phyloP scores from a whole-genome alignment of 1,140 invertebrate genomes.

The Belonocnema kinseyi region DNA sequence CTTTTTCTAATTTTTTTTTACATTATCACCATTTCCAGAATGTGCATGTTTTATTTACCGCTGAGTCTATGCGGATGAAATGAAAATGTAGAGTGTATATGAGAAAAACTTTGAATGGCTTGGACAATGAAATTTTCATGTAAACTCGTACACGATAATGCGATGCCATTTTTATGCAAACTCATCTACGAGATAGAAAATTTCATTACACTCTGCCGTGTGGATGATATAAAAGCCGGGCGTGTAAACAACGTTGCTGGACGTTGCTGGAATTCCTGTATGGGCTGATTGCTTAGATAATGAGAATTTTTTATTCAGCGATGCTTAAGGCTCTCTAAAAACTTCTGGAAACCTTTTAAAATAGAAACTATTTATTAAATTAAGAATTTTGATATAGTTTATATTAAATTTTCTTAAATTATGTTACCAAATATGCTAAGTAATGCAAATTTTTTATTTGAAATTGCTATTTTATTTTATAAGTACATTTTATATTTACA shows the following conservation, averaged over 20 bases:
- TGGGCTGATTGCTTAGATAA: conserved; percentile 12
- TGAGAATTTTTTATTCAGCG: conserved; percentile 16
- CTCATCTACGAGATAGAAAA: conserved; percentile 39
- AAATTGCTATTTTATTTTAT: too few species aligned
- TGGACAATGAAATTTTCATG: conserved; percentile 42
- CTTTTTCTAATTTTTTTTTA: not conserved
- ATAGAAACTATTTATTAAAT: too few species aligned
- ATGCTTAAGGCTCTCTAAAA: not conserved
- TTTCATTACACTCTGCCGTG: conserved; percentile 37
- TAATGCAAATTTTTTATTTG: too few species aligned
- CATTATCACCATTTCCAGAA: conserved; percentile 13
- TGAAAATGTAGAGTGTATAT: not conserved
- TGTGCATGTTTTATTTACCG: conserved; percentile 20
- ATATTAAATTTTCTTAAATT: too few species aligned
- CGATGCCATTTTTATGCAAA: conserved; percentile 43
- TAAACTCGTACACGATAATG: conserved; percentile 42
- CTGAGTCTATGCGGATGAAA: not conserved
- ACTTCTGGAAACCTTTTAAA: too few species aligned
- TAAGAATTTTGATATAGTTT: too few species aligned
- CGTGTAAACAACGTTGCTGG: conserved; percentile 30
- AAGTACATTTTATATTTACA: too few species aligned
- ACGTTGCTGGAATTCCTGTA: conserved; percentile 24
- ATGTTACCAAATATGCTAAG: too few species aligned
- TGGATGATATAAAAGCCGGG: conserved; percentile 25
- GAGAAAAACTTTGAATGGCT: conserved; percentile 24